Conservation (phyloP, 1,140 invertebrate genomes). For the Dreissena rostriformis region DNA sequence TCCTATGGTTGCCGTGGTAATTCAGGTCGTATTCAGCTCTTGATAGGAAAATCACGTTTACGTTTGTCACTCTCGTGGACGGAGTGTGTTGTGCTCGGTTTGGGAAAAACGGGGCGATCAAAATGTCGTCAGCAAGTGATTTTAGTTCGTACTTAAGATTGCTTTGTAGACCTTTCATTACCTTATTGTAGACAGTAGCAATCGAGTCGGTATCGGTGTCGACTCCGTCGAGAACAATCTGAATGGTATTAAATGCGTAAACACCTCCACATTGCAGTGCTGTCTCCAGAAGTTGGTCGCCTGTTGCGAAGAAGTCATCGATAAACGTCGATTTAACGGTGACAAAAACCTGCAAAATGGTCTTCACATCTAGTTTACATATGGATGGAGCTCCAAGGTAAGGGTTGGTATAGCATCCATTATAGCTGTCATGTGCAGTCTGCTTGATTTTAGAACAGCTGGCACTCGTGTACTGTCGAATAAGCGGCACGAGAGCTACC, state of each 20-base stretch:
- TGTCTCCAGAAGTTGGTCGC: not conserved
- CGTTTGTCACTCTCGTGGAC: too few relatives aligned
- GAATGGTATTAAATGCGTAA: not conserved
- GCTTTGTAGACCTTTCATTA: not conserved
- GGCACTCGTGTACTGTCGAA: not conserved
- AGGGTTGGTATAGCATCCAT: not conserved
- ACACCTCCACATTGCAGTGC: not conserved
- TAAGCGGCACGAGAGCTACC: conserved; percentile 11
- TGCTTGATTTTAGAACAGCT: conserved; percentile 12
- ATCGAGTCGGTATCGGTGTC: not conserved
- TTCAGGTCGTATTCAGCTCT: not conserved
- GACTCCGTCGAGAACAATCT: not conserved
- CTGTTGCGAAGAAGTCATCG: not conserved
- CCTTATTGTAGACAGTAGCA: not conserved
- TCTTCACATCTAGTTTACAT: not conserved
- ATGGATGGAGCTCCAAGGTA: conserved; percentile 7
- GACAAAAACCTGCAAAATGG: not conserved
- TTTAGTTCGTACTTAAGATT: not conserved
- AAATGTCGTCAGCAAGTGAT: not conserved
- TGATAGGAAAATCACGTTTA: not conserved
- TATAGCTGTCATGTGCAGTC: conserved; percentile 17
- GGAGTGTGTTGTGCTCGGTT: too few relatives aligned
- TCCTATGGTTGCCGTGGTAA: not conserved
- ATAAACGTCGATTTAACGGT: not conserved
- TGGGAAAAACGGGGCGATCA: not conserved